These are phyloP conservation scores for Trichogramma dendrolimi DNA, from an alignment of 2,888 invertebrate species.

Conservation along the genomic window DNA sequence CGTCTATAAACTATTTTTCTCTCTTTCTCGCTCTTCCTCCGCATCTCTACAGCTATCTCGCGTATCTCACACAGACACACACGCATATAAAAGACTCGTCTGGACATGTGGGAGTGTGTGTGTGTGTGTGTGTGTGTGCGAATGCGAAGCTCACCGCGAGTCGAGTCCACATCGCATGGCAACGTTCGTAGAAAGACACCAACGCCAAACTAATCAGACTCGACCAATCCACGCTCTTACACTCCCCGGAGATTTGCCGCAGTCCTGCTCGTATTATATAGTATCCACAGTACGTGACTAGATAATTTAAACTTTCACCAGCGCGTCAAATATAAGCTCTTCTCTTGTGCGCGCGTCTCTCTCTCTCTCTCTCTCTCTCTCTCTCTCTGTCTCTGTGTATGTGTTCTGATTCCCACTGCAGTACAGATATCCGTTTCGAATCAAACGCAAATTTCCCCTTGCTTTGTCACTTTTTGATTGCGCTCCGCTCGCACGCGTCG, in stretches of 20 bases:
- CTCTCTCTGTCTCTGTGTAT: not conserved
- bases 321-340: not conserved
- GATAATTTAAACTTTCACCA: constrained; percentile 47
- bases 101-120: not conserved
- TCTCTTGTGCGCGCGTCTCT: not conserved
- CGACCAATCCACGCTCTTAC: constrained; percentile 42
- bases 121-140: not conserved
- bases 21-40: not conserved
- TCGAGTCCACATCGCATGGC: not conserved
- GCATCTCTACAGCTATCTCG: constrained; percentile 4
- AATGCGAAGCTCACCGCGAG: not conserved
- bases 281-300: constrained; percentile 32
- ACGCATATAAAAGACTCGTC: not conserved
- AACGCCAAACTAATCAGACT: constrained; percentile 49
- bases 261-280: constrained; percentile 29
- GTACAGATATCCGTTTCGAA: too few relatives aligned
- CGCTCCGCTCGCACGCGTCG: not conserved
- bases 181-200: constrained; percentile 5
- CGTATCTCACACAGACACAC: not conserved
- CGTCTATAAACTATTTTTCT: not conserved
- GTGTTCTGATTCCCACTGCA: constrained; percentile 24
- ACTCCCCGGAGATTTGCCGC: constrained; percentile 30
- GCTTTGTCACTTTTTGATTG: not conserved
- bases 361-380: not conserved
- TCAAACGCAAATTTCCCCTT: not conserved